Evolutionary conservation across 2,113 vertebrate species (phyloP).

Genomic region (Lonchura striata): DNA sequence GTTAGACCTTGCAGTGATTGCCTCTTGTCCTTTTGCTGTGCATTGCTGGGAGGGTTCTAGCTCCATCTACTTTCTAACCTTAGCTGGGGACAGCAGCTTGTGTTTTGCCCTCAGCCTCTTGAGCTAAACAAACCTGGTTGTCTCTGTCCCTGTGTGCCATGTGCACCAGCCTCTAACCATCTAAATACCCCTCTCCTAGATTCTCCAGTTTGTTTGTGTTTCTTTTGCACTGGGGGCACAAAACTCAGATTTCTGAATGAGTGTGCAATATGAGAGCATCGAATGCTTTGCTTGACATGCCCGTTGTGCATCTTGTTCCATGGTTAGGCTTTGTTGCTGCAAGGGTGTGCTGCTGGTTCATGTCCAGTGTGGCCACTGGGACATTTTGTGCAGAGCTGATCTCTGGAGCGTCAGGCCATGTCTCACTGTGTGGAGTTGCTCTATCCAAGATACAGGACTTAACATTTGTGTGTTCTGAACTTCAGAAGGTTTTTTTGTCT

Average conservation of each 20-base stretch:
- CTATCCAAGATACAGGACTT: neutral
- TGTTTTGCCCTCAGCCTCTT: neutral
- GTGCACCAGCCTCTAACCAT: neutral
- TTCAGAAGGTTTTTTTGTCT: neutral
- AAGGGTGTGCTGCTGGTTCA: neutral
- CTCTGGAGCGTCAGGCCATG: neutral
- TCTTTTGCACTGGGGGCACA: neutral
- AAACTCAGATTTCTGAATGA: neutral
- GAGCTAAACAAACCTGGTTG: neutral
- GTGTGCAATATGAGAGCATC: neutral
- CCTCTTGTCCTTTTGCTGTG: neutral
- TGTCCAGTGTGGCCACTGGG: neutral
- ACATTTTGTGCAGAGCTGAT: neutral
- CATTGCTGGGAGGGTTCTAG: neutral
- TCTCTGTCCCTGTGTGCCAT: neutral
- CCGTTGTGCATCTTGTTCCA: neutral
- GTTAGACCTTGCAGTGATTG: neutral
- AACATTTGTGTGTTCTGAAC: neutral
- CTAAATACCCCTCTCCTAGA: neutral
- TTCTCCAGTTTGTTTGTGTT: neutral
- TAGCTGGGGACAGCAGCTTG: neutral
- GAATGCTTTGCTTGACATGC: fast-evolving
- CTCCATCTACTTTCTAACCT: neutral
- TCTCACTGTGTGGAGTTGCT: neutral
- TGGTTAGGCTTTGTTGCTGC: fast-evolving